Conservation (phyloP, 1,140 invertebrate genomes). For the Drosophila leontia region DNA sequence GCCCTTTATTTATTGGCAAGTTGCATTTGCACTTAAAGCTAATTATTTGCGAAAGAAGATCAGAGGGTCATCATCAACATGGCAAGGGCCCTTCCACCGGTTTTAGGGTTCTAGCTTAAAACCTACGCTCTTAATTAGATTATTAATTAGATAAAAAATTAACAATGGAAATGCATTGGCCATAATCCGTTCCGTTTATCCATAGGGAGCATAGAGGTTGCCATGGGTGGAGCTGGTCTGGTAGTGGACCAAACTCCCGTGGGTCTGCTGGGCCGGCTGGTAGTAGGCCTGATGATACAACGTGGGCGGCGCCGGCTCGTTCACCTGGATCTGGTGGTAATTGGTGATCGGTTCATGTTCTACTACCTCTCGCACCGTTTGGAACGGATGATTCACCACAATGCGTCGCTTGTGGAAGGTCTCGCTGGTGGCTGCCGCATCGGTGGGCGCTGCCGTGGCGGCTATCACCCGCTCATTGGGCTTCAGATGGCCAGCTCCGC, state of each 20-base stretch:
- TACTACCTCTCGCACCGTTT: constrained; percentile 87
- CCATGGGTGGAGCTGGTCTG: constrained; percentile 60
- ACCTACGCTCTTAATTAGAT: constrained; percentile 17
- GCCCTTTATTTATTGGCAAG: constrained; percentile 74
- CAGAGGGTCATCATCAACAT: constrained; percentile 60
- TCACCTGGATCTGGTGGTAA: constrained; percentile 85
- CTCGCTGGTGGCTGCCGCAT: constrained; percentile 86
- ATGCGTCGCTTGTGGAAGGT: constrained; percentile 87
- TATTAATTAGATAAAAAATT: constrained; percentile 26
- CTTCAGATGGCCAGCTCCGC: constrained; percentile 75
- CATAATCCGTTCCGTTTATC: constrained; percentile 27
- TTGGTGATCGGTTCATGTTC: constrained; percentile 87
- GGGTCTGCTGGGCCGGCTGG: constrained; percentile 65
- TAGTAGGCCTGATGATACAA: constrained; percentile 79
- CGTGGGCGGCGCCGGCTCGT: constrained; percentile 78
- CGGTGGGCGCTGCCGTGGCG: constrained; percentile 86
- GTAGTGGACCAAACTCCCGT: constrained; percentile 72
- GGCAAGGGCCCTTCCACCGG: constrained; percentile 75
- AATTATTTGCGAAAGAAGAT: constrained; percentile 30
- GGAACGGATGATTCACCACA: constrained; percentile 87
- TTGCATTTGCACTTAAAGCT: constrained; percentile 43
- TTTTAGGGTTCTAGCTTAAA: constrained; percentile 32
- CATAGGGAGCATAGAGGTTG: constrained; percentile 53
- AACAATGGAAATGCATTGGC: constrained; percentile 53
- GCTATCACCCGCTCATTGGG: constrained; percentile 86